phyloP scores from a whole-genome alignment of 2,113 vertebrate species.

The Lasiurus borealis region DNA sequence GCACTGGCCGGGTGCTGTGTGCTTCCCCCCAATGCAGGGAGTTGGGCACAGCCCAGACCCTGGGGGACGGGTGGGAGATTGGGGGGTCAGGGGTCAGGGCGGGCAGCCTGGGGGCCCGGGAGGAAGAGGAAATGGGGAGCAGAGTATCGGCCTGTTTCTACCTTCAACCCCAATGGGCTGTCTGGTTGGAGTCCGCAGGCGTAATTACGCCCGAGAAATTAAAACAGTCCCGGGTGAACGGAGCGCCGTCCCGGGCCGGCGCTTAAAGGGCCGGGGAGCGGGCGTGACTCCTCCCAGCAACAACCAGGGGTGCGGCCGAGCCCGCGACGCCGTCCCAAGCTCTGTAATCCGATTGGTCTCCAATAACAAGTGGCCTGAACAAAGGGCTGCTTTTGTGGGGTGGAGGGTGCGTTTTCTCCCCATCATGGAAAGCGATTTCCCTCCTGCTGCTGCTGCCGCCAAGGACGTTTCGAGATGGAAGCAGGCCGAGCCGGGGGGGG shows the following conservation, averaged over 20 bases:
- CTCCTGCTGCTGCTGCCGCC: slow-evolving; percentile 55
- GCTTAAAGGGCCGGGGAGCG: slow-evolving; percentile 40
- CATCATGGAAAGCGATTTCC: neutral
- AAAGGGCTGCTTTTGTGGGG: slow-evolving; percentile 63
- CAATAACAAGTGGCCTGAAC: slow-evolving; percentile 77
- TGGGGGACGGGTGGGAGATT: no score
- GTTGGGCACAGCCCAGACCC: neutral
- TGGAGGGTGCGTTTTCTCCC: slow-evolving; percentile 26
- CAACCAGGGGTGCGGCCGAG: slow-evolving; percentile 37
- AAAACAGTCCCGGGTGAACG: slow-evolving; percentile 44
- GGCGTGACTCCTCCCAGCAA: slow-evolving; percentile 45
- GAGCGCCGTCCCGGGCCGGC: neutral
- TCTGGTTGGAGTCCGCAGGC: slow-evolving; percentile 10
- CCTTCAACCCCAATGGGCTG: slow-evolving; percentile 65
- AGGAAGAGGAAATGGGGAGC: no score
- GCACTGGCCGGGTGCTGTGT: slow-evolving; percentile 39
- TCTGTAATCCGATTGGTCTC: slow-evolving; percentile 79
- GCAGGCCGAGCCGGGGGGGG: slow-evolving; percentile 4
- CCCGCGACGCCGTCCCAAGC: slow-evolving; percentile 1
- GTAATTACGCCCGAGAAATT: slow-evolving; percentile 58
- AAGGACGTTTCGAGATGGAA: slow-evolving; percentile 78
- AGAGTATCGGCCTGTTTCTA: neutral
- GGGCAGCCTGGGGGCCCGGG: fast-evolving
- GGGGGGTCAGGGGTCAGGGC: fast-evolving
- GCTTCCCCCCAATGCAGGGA: neutral